These are phyloP conservation scores for Tyrannus savana DNA, from an alignment of 2,113 vertebrate genomes.

Conservation along the genomic window DNA sequence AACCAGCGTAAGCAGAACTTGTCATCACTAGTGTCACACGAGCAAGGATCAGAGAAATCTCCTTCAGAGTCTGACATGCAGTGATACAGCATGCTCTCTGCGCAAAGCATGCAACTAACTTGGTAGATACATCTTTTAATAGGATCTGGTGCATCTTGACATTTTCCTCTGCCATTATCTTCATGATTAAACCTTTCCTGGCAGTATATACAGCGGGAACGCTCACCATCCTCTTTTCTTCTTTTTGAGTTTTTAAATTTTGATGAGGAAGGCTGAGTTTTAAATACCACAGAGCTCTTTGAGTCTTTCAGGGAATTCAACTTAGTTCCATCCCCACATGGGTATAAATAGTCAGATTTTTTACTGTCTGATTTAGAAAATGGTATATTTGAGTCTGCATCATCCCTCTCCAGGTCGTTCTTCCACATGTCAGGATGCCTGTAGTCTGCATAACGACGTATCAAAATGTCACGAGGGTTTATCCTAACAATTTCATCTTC, in stretches of 20 bases:
- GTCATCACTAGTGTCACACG: constrained; percentile 96
- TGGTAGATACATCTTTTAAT: constrained; percentile 97
- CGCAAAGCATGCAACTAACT: constrained; percentile 99
- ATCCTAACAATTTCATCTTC: constrained; percentile 98
- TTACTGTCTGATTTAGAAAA: constrained; percentile 94
- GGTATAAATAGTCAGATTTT: constrained; percentile 92
- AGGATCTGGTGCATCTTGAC: constrained; percentile 96
- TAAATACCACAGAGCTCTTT: constrained; percentile 83
- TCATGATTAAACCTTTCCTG: constrained; percentile 98
- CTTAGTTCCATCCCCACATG: constrained; percentile 87
- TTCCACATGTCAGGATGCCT: constrained; percentile 96
- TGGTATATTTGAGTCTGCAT: constrained; percentile 81
- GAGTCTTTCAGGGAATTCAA: constrained; percentile 85
- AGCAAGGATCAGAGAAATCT: constrained; percentile 99
- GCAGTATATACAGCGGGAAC: constrained; percentile 96
- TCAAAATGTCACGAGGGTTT: constrained; percentile 95
- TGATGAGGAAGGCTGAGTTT: constrained; percentile 90
- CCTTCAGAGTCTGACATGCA: constrained; percentile 99
- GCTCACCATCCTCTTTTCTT: constrained; percentile 96
- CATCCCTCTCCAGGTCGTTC: constrained; percentile 89
- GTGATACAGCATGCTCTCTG: constrained; percentile 99
- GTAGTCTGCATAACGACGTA: constrained; percentile 97
- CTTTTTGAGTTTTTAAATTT: constrained; percentile 91
- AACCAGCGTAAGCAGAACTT: constrained; percentile 99
- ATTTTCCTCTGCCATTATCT: constrained; percentile 95